Percentiles rank a stretch among this genome's conserved stretches.
Evolutionary conservation across 1,140 invertebrate genomes (phyloP).

Genomic region (Listronotus bonariensis): DNA sequence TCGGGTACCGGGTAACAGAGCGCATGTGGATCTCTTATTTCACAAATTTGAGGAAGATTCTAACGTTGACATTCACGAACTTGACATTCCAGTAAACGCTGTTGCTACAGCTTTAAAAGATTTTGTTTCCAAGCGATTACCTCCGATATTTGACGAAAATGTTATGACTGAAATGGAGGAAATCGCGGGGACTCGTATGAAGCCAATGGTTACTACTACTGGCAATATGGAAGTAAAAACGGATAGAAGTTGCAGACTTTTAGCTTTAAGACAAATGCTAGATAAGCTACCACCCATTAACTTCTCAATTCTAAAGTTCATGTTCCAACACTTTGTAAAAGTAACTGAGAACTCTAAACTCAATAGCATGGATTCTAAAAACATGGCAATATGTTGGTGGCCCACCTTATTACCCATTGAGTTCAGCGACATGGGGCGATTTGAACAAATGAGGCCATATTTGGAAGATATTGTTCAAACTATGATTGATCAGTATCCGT

Average conservation of each 20-base stretch:
- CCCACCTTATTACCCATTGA: constrained; percentile 94
- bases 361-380: constrained; percentile 96
- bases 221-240: constrained; percentile 73
- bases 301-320: constrained; percentile 88
- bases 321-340: constrained; percentile 92
- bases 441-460: constrained; percentile 91
- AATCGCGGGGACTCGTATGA: constrained; percentile 74
- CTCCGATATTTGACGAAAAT: constrained; percentile 86
- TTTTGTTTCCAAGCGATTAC: constrained; percentile 92
- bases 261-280: constrained; percentile 83
- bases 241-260: constrained; percentile 85
- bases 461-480: constrained; percentile 94
- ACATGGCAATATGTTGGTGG: constrained; percentile 97
- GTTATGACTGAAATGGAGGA: constrained; percentile 91
- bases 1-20: constrained; percentile 91
- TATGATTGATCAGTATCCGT: constrained; percentile 95
- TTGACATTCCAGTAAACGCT: constrained; percentile 94
- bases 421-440: constrained; percentile 90
- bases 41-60: constrained; percentile 91
- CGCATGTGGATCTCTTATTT: constrained; percentile 92
- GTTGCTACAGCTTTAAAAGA: constrained; percentile 96
- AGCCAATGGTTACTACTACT: constrained; percentile 66
- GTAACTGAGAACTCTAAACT: constrained; percentile 89
- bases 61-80: constrained; percentile 76
- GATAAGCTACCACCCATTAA: constrained; percentile 81